These are phyloP conservation scores for Dromius quadrimaculatus DNA, from an alignment of 2,888 invertebrate species.

Conservation along the genomic window DNA sequence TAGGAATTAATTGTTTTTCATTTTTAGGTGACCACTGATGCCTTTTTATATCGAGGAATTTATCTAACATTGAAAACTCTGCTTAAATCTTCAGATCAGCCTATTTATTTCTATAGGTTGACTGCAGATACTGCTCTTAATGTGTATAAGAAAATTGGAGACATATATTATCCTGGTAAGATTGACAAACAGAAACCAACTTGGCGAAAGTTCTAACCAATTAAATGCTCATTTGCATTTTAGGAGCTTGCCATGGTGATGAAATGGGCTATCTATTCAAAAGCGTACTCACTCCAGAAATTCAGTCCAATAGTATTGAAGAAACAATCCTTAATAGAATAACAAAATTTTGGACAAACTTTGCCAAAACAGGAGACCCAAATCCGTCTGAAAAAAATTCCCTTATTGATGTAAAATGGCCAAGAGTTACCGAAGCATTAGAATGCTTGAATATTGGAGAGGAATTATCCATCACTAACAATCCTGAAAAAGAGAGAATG, in stretches of 20 bases:
- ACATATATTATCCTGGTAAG: conserved; percentile 55
- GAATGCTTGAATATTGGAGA: conserved; percentile 40
- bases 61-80: conserved; percentile 55
- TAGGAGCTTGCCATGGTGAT: conserved; percentile 61
- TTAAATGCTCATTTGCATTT: too few relatives aligned
- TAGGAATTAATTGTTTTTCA: neutral
- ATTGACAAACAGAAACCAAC: too few relatives aligned
- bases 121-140: conserved; percentile 55
- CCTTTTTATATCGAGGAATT: conserved; percentile 55
- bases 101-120: conserved; percentile 58
- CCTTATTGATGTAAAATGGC: conserved; percentile 57
- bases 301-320: conserved; percentile 56
- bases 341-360: conserved; percentile 63
- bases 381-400: conserved; percentile 56
- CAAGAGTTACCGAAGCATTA: neutral
- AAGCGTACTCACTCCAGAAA: conserved; percentile 34
- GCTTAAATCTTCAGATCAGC: conserved; percentile 45
- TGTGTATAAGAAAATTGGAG: conserved; percentile 54
- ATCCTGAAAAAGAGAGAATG: conserved; percentile 42
- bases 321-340: conserved; percentile 59
- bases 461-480: conserved; percentile 1
- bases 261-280: conserved; percentile 61
- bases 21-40: conserved; percentile 53
- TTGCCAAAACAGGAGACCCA: conserved; percentile 61
- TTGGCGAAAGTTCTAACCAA: too few relatives aligned